Evolutionary conservation across 2,113 vertebrate species (phyloP).

Genomic region (Romanogobio albipinnatus): DNA sequence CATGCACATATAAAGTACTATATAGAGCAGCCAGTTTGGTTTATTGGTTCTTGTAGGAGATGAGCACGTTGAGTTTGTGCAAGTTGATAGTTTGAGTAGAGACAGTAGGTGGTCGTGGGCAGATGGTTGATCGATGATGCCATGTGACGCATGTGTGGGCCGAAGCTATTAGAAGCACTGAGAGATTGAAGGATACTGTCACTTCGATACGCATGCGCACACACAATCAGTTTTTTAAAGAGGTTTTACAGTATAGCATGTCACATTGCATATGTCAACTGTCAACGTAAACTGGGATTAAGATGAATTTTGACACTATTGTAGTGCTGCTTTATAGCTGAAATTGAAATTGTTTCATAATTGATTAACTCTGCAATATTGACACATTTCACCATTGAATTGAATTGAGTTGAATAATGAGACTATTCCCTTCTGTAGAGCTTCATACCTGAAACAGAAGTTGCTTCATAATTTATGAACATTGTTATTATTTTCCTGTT

Average conservation of each 20-base stretch:
- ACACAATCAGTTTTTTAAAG: background rate
- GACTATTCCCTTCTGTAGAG: too few species aligned
- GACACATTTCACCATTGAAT: too few species aligned
- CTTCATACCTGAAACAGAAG: too few species aligned
- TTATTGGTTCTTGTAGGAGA: background rate
- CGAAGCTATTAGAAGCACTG: background rate
- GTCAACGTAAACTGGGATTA: background rate
- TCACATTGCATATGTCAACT: background rate
- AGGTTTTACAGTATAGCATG: too few species aligned
- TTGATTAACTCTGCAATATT: too few species aligned
- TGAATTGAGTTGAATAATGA: too few species aligned
- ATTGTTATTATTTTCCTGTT: background rate
- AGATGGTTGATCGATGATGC: constrained; percentile 29
- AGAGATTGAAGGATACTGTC: background rate
- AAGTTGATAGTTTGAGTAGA: background rate
- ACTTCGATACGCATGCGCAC: background rate
- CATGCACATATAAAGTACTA: background rate
- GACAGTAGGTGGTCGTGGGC: constrained; percentile 9
- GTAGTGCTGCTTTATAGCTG: too few species aligned
- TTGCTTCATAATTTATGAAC: too few species aligned
- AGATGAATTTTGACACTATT: too few species aligned
- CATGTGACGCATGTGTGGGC: constrained; percentile 43
- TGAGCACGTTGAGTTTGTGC: background rate
- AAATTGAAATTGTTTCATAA: background rate
- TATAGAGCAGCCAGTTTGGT: too few species aligned